These are phyloP conservation scores for Leguminivora glycinivorella DNA, from an alignment of 1,140 invertebrate genomes.

Conservation along the genomic window DNA sequence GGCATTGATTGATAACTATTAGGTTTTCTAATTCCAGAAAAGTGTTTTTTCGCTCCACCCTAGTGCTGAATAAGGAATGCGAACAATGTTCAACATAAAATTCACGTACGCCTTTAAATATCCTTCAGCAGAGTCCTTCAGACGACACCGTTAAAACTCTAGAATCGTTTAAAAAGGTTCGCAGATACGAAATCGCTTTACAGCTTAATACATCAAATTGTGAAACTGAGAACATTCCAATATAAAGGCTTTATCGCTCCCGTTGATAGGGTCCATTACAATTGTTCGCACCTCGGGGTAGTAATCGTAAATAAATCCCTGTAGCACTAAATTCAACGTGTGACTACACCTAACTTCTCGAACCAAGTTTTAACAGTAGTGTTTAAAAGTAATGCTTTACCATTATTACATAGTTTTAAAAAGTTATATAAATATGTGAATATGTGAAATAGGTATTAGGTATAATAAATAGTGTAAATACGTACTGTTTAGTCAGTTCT, in stretches of 20 bases:
- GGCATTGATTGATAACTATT: too few species aligned
- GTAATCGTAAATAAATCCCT: conserved; percentile 53
- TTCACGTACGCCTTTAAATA: not conserved
- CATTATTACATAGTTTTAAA: too few species aligned
- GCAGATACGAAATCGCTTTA: conserved; percentile 28
- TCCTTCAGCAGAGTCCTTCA: conserved; percentile 7
- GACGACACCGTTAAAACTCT: not conserved
- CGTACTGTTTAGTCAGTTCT: too few species aligned
- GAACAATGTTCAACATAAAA: not conserved
- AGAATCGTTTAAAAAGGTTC: not conserved
- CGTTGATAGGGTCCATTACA: conserved; percentile 33
- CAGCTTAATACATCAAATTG: conserved; percentile 33
- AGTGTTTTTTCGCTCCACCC: too few species aligned
- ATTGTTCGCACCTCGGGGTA: conserved; percentile 44
- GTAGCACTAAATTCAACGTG: conserved; percentile 44
- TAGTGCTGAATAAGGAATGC: not conserved
- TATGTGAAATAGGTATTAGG: too few species aligned
- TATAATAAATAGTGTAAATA: too few species aligned
- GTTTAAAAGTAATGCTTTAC: too few species aligned
- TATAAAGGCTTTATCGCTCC: conserved; percentile 29
- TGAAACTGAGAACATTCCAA: conserved; percentile 33
- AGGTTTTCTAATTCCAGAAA: too few species aligned
- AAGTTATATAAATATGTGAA: too few species aligned
- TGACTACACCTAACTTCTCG: conserved; percentile 33
- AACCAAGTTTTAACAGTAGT: not conserved